Percentiles rank a stretch among this genome's conserved stretches.
These are phyloP conservation scores for Naso thynnoides DNA, from an alignment of 2,797 vertebrate species.

Conservation along the genomic window DNA sequence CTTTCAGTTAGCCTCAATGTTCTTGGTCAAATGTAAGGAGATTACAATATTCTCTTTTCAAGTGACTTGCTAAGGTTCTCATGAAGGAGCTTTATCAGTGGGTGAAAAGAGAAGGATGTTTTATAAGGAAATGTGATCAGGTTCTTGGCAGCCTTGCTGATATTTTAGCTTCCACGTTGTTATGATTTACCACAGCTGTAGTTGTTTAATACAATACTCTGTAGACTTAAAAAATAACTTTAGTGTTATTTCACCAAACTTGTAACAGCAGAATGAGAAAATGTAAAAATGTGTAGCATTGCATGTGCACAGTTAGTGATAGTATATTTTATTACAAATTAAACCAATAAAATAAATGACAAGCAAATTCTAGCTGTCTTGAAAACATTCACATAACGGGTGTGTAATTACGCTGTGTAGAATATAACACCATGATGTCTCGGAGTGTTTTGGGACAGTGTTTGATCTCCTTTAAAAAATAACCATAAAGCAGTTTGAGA, in stretches of 20 bases:
- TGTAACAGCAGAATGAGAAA: not conserved
- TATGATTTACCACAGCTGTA: slow-evolving; percentile 27
- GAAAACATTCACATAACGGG: not conserved
- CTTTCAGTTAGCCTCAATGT: slow-evolving; percentile 33
- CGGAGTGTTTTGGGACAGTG: not conserved
- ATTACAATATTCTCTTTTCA: slow-evolving; percentile 22
- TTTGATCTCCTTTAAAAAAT: not conserved
- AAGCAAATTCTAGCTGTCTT: not conserved
- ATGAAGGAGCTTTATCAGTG: slow-evolving; percentile 12
- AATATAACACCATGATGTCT: not conserved
- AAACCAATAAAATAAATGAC: not conserved
- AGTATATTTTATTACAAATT: not conserved
- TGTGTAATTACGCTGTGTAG: not conserved
- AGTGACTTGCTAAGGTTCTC: slow-evolving; percentile 28
- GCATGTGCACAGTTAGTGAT: not conserved
- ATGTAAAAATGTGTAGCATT: not conserved
- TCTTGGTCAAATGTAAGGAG: slow-evolving; percentile 35
- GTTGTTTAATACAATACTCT: slow-evolving; percentile 6
- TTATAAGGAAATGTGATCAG: slow-evolving; percentile 37
- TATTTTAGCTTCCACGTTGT: slow-evolving; percentile 15
- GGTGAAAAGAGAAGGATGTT: slow-evolving; percentile 8
- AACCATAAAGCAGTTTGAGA: not conserved
- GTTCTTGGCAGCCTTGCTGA: slow-evolving; percentile 24
- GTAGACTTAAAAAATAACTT: not conserved
- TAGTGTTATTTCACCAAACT: slow-evolving; percentile 3